A percentile compares a stretch with the other conserved stretches of the same genome.
phyloP scores from a whole-genome alignment of 2,113 vertebrate species.

The Callocephalon fimbriatum region DNA sequence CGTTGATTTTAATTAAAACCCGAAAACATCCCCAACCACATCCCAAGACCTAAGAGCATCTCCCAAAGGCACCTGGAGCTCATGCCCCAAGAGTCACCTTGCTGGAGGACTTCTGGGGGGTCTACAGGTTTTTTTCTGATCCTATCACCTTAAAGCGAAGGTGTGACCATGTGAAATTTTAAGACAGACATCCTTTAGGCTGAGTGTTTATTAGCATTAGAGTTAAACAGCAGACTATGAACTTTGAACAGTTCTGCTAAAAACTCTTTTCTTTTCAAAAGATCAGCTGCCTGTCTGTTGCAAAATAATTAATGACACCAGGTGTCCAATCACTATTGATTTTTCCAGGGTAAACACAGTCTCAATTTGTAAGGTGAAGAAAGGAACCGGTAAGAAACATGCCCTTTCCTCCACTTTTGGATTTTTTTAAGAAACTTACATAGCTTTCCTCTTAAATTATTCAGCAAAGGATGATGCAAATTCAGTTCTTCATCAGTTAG shows the following conservation, averaged over 20 bases:
- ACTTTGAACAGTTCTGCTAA: conserved; percentile 29
- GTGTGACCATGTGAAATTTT: neutral
- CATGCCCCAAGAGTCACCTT: neutral
- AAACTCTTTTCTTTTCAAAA: conserved; percentile 33
- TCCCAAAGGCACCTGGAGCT: neutral
- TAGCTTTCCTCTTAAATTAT: neutral
- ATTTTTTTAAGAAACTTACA: neutral
- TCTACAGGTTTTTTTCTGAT: neutral
- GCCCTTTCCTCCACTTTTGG: neutral
- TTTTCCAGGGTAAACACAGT: neutral
- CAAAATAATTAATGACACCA: conserved; percentile 54
- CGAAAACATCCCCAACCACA: rapidly evolving
- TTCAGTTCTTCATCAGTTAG: neutral
- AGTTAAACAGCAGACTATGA: conserved; percentile 34
- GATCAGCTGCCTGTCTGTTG: conserved; percentile 49
- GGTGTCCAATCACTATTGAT: neutral
- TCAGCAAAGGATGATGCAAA: neutral
- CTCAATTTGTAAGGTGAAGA: neutral
- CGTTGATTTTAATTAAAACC: neutral
- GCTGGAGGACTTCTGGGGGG: neutral
- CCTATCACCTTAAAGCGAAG: neutral
- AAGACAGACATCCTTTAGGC: neutral
- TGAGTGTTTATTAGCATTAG: conserved; percentile 23
- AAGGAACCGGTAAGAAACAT: neutral
- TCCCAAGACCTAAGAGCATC: neutral